These are phyloP conservation scores for Oryzias melastigma DNA, from an alignment of 2,113 vertebrate species.

Conservation along the genomic window DNA sequence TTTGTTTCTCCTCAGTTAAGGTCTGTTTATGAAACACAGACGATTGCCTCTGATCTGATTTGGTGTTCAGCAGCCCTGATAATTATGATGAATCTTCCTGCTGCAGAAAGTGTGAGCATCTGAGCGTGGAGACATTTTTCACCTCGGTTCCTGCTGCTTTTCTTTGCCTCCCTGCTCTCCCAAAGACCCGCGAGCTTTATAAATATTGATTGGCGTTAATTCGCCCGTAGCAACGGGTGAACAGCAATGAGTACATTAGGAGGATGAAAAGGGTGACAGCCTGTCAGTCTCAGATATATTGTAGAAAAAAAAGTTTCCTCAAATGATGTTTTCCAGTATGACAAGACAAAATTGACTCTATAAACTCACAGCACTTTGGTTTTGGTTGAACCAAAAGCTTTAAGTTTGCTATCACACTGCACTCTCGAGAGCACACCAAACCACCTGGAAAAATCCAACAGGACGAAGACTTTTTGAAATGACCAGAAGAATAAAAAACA, in stretches of 20 bases:
- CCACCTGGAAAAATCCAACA: too few relatives aligned
- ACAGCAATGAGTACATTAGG: constrained; percentile 27
- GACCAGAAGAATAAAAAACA: too few relatives aligned
- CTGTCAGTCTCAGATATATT: constrained; percentile 18
- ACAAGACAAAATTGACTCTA: not conserved
- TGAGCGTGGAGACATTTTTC: constrained; percentile 2
- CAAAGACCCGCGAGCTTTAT: constrained; percentile 18
- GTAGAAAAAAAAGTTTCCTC: constrained; percentile 23
- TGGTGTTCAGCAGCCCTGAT: constrained; percentile 61
- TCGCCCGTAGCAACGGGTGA: constrained; percentile 43
- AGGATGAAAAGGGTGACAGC: constrained; percentile 34
- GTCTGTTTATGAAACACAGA: constrained; percentile 57
- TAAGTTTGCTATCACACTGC: too few relatives aligned
- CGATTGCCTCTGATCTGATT: constrained; percentile 56
- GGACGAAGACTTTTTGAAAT: too few relatives aligned
- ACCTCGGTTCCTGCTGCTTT: constrained; percentile 26
- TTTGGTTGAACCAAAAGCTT: too few relatives aligned
- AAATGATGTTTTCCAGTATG: constrained; percentile 7
- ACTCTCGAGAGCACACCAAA: too few relatives aligned
- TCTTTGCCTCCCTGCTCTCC: constrained; percentile 19
- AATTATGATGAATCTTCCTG: constrained; percentile 68
- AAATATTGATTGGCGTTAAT: constrained; percentile 54
- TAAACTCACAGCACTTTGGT: too few relatives aligned
- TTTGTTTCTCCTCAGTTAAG: constrained; percentile 37
- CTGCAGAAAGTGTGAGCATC: constrained; percentile 1